Percentiles rank a stretch among this genome's conserved stretches.
These are phyloP conservation scores for Holothuria glaberrima DNA, from an alignment of 35 echinoderm and acorn worm genomes.

Conservation along the genomic window DNA sequence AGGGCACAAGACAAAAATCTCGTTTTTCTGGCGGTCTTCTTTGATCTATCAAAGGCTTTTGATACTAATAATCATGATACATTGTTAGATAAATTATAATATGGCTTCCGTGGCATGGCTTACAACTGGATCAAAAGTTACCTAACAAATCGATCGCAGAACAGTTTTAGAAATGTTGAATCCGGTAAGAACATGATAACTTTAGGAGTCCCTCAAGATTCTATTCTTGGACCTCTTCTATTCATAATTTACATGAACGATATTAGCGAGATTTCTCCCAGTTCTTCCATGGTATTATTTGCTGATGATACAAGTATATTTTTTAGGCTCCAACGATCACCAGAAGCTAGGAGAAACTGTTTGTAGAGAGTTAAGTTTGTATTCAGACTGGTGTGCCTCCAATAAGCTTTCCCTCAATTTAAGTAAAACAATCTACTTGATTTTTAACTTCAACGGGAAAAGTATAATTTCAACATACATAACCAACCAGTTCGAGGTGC, in stretches of 20 bases:
- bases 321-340: background rate
- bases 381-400: background rate
- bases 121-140: too few relatives aligned
- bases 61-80: too few relatives aligned
- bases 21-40: too few relatives aligned
- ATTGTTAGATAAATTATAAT: too few relatives aligned
- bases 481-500: background rate
- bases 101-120: too few relatives aligned
- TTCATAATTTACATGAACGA: background rate
- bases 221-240: background rate
- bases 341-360: too few relatives aligned
- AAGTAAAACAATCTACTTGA: background rate
- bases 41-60: too few relatives aligned
- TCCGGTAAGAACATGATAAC: background rate
- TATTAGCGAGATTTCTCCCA: background rate
- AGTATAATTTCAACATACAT: background rate
- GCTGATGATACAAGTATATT: constrained; percentile 31
- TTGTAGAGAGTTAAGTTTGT: too few relatives aligned
- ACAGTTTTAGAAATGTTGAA: too few relatives aligned
- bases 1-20: too few relatives aligned
- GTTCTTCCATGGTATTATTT: background rate
- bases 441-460: background rate
- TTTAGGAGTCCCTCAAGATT: background rate
- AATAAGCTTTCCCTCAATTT: background rate
- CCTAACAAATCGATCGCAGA: too few relatives aligned